A percentile compares a stretch with the other conserved stretches of the same genome.
phyloP scores from a whole-genome alignment of 2,797 vertebrate genomes.

The Coendou prehensilis region DNA sequence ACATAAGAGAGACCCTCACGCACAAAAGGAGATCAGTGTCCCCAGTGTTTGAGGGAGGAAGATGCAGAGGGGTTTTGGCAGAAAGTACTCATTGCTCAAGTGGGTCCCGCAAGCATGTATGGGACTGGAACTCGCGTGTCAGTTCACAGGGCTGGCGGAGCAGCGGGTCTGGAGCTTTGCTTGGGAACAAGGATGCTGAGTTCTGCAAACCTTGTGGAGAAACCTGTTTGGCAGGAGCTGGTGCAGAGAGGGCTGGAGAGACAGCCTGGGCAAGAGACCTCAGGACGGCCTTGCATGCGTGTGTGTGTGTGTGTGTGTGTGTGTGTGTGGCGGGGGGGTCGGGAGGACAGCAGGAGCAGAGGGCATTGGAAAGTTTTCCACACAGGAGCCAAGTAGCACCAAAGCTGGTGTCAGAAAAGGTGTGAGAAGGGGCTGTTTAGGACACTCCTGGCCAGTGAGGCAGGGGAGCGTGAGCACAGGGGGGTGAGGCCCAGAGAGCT shows the following conservation, averaged over 20 bases:
- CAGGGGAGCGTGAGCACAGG: too few species aligned
- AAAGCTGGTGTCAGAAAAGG: background rate
- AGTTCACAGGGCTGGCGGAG: background rate
- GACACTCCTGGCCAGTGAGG: background rate
- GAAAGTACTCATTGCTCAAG: background rate
- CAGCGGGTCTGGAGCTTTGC: background rate
- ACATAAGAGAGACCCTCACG: background rate
- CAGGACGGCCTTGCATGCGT: background rate
- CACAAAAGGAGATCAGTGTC: background rate
- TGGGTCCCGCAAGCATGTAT: fast-evolving
- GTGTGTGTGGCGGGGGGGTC: background rate
- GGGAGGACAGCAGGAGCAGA: background rate
- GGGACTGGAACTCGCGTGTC: background rate
- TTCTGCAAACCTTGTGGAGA: background rate
- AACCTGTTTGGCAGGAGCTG: background rate
- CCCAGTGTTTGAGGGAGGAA: background rate
- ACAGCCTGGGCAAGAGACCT: background rate
- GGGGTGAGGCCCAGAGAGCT: background rate
- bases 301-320: too few species aligned
- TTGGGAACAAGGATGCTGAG: background rate
- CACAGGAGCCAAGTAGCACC: background rate
- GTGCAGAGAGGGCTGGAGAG: background rate
- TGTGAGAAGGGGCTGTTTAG: background rate
- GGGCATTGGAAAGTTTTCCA: background rate
- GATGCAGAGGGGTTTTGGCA: too few species aligned